These are phyloP conservation scores for Chromobotia macracanthus DNA, from an alignment of 2,797 vertebrate species.

Conservation along the genomic window DNA sequence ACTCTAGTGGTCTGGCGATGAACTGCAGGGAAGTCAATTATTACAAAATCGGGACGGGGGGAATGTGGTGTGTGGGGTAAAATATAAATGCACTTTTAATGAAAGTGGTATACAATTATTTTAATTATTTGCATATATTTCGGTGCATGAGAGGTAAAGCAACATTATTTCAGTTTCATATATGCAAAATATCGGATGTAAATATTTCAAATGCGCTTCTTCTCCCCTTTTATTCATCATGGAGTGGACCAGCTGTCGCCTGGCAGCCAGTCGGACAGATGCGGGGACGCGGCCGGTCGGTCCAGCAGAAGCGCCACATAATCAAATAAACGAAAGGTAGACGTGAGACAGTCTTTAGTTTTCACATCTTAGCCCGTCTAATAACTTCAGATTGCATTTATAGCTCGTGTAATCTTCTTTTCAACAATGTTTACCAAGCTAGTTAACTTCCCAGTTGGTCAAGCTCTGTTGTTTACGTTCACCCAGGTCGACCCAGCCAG, in stretches of 20 bases:
- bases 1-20: neutral
- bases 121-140: neutral
- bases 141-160: rapidly evolving
- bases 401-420: neutral
- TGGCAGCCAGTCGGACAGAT: constrained; percentile 30
- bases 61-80: too few relatives aligned
- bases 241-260: constrained; percentile 1
- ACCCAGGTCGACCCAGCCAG: constrained; percentile 1
- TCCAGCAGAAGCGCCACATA: constrained; percentile 41
- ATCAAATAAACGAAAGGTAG: constrained; percentile 12
- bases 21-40: neutral
- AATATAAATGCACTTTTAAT: neutral
- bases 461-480: constrained; percentile 17
- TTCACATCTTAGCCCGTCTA: neutral
- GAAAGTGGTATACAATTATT: neutral
- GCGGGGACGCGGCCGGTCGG: neutral
- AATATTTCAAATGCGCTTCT: neutral
- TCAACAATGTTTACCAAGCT: neutral
- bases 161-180: neutral
- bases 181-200: neutral
- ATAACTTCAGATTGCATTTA: neutral
- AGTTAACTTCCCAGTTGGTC: neutral
- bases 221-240: neutral
- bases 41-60: neutral
- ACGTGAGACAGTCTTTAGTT: neutral